Conservation (phyloP, 23 tunicate species). For the Ascidia mentula region DNA sequence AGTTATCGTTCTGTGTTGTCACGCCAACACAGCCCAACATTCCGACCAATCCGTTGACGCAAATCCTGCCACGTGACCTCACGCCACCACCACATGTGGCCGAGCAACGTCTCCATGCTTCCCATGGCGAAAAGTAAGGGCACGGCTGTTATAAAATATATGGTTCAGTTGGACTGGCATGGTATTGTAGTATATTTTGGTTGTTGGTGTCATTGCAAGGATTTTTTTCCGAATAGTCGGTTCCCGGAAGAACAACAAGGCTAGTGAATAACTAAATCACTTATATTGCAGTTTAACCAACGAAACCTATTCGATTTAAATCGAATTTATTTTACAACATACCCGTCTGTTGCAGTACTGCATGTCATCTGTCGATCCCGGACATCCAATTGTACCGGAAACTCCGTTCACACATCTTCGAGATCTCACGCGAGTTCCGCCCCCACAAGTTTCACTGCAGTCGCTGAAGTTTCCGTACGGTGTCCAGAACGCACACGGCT, state of each 20-base stretch:
- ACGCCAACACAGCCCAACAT: slow-evolving; percentile 45
- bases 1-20: slow-evolving; percentile 16
- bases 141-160: slow-evolving; percentile 33
- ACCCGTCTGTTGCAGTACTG: slow-evolving; percentile 57
- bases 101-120: slow-evolving; percentile 17
- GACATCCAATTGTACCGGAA: slow-evolving; percentile 56
- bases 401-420: slow-evolving; percentile 63
- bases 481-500: slow-evolving; percentile 79
- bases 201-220: too few species aligned
- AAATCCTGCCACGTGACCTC: slow-evolving; percentile 6
- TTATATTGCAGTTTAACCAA: too few species aligned
- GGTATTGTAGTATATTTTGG: too few species aligned
- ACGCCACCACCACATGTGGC: slow-evolving; percentile 36
- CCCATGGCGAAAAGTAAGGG: slow-evolving; percentile 51
- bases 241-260: too few species aligned
- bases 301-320: too few species aligned
- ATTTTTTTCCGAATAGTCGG: too few species aligned
- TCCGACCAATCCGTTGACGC: slow-evolving; percentile 44
- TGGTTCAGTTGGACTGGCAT: too few species aligned
- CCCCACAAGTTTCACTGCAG: slow-evolving; percentile 71
- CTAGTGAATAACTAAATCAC: too few species aligned
- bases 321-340: too few species aligned
- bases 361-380: slow-evolving; percentile 13
- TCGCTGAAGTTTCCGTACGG: slow-evolving; percentile 39
- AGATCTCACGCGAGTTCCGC: slow-evolving; percentile 36